Conservation (phyloP, 2,113 vertebrate species). For the Ahaetulla prasina region DNA sequence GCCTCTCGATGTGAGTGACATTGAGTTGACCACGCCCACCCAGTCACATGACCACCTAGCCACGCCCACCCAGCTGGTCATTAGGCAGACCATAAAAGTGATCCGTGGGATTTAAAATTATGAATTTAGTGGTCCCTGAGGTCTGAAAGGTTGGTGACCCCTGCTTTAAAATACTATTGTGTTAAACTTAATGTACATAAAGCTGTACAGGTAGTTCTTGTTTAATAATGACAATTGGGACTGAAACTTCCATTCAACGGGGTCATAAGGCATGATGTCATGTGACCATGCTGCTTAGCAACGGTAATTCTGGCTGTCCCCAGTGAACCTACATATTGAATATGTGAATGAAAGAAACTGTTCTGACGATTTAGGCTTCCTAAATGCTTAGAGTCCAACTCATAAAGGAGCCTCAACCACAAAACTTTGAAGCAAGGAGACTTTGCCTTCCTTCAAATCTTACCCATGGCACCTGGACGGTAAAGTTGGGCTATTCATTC, state of each 20-base stretch:
- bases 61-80: no score
- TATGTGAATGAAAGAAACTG: background rate
- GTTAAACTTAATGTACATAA: background rate
- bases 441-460: background rate
- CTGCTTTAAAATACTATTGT: background rate
- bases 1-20: no score
- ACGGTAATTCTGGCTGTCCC: background rate
- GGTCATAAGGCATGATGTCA: background rate
- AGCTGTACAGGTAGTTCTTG: background rate
- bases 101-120: no score
- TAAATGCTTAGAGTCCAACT: background rate
- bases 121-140: no score
- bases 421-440: background rate
- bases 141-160: no score
- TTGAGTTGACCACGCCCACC: no score
- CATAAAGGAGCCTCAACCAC: background rate
- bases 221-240: background rate
- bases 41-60: no score
- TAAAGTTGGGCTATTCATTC: background rate
- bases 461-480: background rate
- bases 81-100: no score
- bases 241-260: background rate
- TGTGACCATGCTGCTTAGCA: background rate
- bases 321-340: background rate
- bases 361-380: background rate